Evolutionary conservation across 1,140 invertebrate genomes (phyloP).

Genomic region (Aphidius gifuensis): DNA sequence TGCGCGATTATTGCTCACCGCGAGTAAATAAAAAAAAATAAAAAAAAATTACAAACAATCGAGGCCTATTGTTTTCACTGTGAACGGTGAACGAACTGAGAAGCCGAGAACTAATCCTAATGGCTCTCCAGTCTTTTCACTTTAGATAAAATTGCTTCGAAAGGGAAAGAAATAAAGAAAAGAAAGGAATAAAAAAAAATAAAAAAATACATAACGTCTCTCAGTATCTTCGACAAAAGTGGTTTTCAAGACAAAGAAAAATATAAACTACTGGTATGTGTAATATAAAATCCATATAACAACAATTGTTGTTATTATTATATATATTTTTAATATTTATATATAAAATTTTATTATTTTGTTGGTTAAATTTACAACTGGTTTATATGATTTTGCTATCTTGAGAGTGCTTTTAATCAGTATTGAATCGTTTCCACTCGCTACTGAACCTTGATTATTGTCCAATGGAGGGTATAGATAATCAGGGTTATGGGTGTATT

Average conservation of each 20-base stretch:
- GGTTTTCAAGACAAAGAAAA: conserved; percentile 17
- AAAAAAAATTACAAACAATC: too few relatives aligned
- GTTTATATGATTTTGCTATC: too few relatives aligned
- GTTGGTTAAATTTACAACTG: too few relatives aligned
- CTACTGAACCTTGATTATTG: conserved; percentile 27
- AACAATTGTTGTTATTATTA: too few relatives aligned
- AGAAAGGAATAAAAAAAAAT: too few relatives aligned
- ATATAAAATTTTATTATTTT: too few relatives aligned
- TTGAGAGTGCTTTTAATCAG: conserved; percentile 37
- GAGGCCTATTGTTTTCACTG: conserved; percentile 37
- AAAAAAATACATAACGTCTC: background rate
- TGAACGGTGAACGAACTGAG: conserved; percentile 36
- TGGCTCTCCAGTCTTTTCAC: conserved; percentile 21
- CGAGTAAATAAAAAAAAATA: too few relatives aligned
- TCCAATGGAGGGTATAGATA: conserved; percentile 34
- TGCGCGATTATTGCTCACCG: too few relatives aligned
- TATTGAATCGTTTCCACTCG: conserved; percentile 24
- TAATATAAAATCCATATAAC: too few relatives aligned
- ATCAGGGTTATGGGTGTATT: conserved; percentile 51
- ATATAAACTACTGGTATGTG: too few relatives aligned
- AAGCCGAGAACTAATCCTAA: conserved; percentile 35
- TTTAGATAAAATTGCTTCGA: too few relatives aligned
- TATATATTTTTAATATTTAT: too few relatives aligned
- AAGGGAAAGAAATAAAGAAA: conserved; percentile 23
- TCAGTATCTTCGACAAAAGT: conserved; percentile 4